Base-by-base conservation (phyloP, 2,113 vertebrate genomes). In the Catharus bicknelli region DNA sequence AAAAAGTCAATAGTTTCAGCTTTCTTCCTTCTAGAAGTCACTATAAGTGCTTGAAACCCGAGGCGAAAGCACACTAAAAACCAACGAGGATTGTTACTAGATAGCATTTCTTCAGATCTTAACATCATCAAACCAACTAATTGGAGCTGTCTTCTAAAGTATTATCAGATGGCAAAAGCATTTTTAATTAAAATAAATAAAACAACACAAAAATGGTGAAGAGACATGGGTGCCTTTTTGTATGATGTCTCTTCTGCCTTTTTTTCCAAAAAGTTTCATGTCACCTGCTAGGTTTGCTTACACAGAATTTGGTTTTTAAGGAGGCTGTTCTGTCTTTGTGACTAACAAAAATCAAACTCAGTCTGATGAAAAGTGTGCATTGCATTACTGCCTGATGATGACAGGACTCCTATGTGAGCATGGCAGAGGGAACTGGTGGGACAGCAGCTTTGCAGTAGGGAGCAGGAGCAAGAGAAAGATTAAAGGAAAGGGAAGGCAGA, bases 401-500 rank as follows among this genome's bases (percentile, higher is more conserved):
- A 61, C 51, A 70, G 45, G 58, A 75, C 36, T 92, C 78, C 76
- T 91, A 45, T 38, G 1, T 51, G 58, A 74, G 83, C 54, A 5
- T 36, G 51, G 61, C 86, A 53, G 72, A 75, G 89, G 86, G 77
- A 75, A 85, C 59, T 75, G 58, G 54, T 62, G 32, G 38, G 62
- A 80, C 23, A 34, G 75, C 54, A 82, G 64, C 91, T 81, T 87
- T 45, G 43, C 48, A 50, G 9, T 9, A 54, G 85, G 48, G 55
- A 88, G 38, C 93, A 68, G 73, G 82, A 95, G 86, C 83, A 87
- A 96, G 96, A 93, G 88, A 95, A 88, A 66, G 59, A 88, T 83
- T 19, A 67, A 54, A 87, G 77, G 63, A 92, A 21, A 89, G 97
- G 96, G 96, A 95, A 97, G 97, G 95, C 95, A 97, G 97, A 96